phyloP scores from a whole-genome alignment of 2,113 vertebrate genomes.

The Origma solitaria region DNA sequence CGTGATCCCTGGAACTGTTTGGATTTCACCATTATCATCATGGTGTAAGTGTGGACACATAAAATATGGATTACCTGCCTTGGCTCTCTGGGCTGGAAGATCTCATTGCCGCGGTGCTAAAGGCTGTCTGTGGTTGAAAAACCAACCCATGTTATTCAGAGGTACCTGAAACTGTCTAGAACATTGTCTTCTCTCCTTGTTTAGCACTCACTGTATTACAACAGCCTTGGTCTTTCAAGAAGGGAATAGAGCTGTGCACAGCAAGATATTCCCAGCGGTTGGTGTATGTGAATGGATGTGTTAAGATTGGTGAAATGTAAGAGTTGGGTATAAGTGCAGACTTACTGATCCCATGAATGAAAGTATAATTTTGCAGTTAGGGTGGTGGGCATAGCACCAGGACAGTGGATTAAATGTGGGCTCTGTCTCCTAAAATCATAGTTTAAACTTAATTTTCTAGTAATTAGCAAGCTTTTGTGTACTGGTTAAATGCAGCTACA shows the following conservation, averaged over 20 bases:
- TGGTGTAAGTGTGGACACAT: conserved; percentile 84
- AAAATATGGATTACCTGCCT: not conserved
- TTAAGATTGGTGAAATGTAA: not conserved
- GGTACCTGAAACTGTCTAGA: not conserved
- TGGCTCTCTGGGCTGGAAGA: not conserved
- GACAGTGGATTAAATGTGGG: not conserved
- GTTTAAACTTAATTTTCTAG: not conserved
- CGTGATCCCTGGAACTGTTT: conserved; percentile 98
- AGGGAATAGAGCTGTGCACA: not conserved
- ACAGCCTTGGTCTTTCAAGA: not conserved
- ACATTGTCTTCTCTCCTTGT: not conserved
- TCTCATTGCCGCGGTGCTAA: not conserved
- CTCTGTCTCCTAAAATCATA: not conserved
- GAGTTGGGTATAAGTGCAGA: not conserved
- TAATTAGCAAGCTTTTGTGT: not conserved
- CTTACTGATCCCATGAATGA: not conserved
- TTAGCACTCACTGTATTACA: not conserved
- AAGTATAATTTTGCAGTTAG: not conserved
- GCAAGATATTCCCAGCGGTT: not conserved
- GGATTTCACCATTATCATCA: conserved; percentile 89
- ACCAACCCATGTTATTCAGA: fast-evolving
- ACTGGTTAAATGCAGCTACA: not conserved
- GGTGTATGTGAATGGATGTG: fast-evolving
- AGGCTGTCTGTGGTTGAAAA: not conserved
- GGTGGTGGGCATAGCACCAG: not conserved